A percentile compares a stretch with the other conserved stretches of the same genome.
Evolutionary conservation across 2,888 invertebrate species (phyloP).

Genomic region (Himalopsyche kuldschensis): DNA sequence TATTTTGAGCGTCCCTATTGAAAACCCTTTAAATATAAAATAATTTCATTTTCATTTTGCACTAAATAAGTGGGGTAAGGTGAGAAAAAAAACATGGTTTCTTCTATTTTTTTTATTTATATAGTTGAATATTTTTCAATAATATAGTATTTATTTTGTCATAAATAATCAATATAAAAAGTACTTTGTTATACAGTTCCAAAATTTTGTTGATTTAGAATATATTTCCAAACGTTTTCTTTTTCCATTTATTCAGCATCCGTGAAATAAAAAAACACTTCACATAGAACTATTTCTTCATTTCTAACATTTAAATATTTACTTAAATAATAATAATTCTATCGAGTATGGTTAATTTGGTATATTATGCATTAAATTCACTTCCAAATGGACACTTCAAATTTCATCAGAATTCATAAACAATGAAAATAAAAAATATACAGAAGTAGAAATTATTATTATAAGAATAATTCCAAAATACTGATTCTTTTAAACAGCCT

Average conservation of each 20-base stretch:
- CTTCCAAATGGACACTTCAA: background rate
- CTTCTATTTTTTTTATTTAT: background rate
- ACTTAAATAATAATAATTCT: background rate
- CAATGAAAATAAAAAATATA: no score
- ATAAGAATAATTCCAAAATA: no score
- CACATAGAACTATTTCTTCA: background rate
- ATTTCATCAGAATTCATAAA: background rate
- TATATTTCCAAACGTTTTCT: background rate
- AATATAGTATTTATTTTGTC: background rate
- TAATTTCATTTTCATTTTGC: no score
- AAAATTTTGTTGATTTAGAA: slow-evolving; percentile 6
- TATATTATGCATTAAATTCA: background rate
- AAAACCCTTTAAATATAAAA: no score
- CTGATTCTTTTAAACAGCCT: no score
- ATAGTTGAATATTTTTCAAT: background rate
- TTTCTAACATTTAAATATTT: background rate
- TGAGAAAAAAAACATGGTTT: background rate
- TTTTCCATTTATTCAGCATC: background rate
- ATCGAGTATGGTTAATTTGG: background rate
- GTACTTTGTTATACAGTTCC: background rate
- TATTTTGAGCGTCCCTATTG: no score
- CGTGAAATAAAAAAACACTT: background rate
- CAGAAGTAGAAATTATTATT: no score
- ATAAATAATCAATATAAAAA: background rate
- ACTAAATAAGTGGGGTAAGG: no score